These are phyloP conservation scores for Haliclona indistincta DNA, from an alignment of 37 sponge, comb jelly and placozoan genomes.

Conservation along the genomic window DNA sequence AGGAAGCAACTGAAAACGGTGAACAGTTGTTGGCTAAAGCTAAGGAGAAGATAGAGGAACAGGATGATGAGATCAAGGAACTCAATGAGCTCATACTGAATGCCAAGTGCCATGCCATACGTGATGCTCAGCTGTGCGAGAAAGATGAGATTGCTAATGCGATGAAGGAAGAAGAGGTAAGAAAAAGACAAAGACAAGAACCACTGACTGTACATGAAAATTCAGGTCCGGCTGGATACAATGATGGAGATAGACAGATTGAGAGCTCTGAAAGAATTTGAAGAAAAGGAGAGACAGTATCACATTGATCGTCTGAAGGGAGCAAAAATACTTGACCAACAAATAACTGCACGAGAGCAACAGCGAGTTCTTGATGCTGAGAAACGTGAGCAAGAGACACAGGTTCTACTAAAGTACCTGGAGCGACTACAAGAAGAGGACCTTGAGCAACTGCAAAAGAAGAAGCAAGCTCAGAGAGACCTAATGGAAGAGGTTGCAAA, in stretches of 20 bases:
- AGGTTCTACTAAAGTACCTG: conserved; percentile 81
- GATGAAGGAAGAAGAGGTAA: conserved; percentile 80
- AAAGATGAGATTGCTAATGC: conserved; percentile 69
- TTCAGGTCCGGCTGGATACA: conserved; percentile 75
- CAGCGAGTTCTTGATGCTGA: conserved; percentile 89
- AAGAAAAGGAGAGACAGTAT: conserved; percentile 54
- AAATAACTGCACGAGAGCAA: conserved; percentile 90
- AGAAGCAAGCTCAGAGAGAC: conserved; percentile 71
- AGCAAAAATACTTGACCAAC: conserved; percentile 63
- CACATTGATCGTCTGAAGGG: neutral
- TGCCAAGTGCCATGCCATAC: conserved; percentile 98
- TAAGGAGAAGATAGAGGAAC: conserved; percentile 75
- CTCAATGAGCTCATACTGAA: conserved; percentile 95
- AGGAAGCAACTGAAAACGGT: conserved; percentile 63
- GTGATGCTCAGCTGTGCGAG: conserved; percentile 96
- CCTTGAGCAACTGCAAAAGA: conserved; percentile 80
- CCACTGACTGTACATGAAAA: neutral
- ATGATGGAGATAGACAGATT: conserved; percentile 96
- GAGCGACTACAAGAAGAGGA: conserved; percentile 90
- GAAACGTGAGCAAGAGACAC: conserved; percentile 95
- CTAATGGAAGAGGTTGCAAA: conserved; percentile 95
- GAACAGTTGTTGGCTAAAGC: conserved; percentile 69
- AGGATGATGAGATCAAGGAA: conserved; percentile 99
- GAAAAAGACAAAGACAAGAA: neutral
- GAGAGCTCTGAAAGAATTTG: conserved; percentile 78